Percentiles rank a stretch among this genome's conserved stretches.
Conservation (phyloP, 2,888 invertebrate species). For the Uropetala carovei region DNA sequence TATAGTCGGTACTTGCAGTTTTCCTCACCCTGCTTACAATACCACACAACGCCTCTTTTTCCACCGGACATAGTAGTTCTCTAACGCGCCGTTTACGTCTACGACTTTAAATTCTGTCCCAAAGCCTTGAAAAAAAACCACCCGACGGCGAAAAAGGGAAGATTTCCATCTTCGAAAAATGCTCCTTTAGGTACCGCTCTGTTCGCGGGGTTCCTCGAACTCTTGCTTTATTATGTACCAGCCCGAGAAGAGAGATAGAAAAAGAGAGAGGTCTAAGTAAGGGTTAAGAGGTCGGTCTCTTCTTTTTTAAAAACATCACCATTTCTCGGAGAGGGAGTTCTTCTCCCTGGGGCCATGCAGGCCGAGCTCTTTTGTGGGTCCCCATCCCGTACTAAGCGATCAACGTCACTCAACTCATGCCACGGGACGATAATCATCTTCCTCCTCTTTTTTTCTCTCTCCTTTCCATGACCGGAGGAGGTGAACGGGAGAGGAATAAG, state of each 20-base stretch:
- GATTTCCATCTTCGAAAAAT: constrained; percentile 32
- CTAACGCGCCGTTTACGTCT: background rate
- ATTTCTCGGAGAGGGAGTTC: background rate
- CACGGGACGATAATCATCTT: constrained; percentile 45
- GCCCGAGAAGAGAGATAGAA: background rate
- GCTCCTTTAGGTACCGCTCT: constrained; percentile 12
- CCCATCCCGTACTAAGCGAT: constrained; percentile 11
- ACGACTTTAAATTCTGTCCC: background rate
- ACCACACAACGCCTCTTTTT: background rate
- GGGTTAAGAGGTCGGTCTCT: constrained; percentile 49
- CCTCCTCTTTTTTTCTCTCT: constrained; percentile 13
- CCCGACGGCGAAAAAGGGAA: background rate
- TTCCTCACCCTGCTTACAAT: background rate
- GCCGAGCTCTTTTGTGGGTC: constrained; percentile 20
- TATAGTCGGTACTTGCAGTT: too few relatives aligned
- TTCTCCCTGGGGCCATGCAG: background rate
- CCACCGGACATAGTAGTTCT: background rate
- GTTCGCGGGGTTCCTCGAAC: constrained; percentile 3
- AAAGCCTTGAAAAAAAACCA: background rate
- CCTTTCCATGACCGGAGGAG: background rate
- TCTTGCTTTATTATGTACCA: constrained; percentile 48
- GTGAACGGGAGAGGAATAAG: background rate
- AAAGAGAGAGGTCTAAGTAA: constrained; percentile 26
- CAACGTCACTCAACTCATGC: constrained; percentile 53
- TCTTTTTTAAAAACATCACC: background rate